Percentiles rank a stretch among this genome's conserved stretches.
Evolutionary conservation across 2,797 vertebrate species (phyloP).

Genomic region (Margarornis squamiger): DNA sequence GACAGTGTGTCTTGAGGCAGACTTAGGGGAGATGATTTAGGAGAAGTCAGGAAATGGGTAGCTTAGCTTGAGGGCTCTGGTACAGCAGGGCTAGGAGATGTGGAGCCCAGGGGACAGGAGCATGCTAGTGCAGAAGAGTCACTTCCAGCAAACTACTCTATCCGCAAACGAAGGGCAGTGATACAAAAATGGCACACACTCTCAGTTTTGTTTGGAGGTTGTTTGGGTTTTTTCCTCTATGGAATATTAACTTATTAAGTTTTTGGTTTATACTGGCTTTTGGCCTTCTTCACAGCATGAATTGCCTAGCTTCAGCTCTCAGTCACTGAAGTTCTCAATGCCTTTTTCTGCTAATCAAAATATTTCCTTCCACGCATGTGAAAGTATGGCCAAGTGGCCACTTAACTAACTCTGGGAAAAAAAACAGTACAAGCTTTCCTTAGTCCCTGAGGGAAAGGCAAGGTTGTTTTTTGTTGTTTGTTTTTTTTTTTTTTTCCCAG

Average conservation of each 20-base stretch:
- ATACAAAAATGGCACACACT: not conserved
- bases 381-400: slow-evolving; percentile 23
- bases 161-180: not conserved
- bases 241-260: not conserved
- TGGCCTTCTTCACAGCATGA: slow-evolving; percentile 17
- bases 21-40: not conserved
- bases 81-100: not conserved
- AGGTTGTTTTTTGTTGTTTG: fast-evolving
- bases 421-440: not conserved
- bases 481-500: not conserved
- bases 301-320: not conserved
- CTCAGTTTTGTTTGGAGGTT: not conserved
- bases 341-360: slow-evolving; percentile 28
- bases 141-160: not conserved
- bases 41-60: not conserved
- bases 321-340: not conserved
- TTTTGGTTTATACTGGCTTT: slow-evolving; percentile 20
- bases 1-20: not conserved
- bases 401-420: slow-evolving; percentile 19
- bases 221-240: not conserved
- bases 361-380: not conserved
- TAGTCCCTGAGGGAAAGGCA: not conserved
- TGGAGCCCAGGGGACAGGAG: not conserved
- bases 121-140: not conserved
- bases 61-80: not conserved